Evolutionary conservation across 2,888 invertebrate genomes (phyloP).

Genomic region (Leptopilina syphax): DNA sequence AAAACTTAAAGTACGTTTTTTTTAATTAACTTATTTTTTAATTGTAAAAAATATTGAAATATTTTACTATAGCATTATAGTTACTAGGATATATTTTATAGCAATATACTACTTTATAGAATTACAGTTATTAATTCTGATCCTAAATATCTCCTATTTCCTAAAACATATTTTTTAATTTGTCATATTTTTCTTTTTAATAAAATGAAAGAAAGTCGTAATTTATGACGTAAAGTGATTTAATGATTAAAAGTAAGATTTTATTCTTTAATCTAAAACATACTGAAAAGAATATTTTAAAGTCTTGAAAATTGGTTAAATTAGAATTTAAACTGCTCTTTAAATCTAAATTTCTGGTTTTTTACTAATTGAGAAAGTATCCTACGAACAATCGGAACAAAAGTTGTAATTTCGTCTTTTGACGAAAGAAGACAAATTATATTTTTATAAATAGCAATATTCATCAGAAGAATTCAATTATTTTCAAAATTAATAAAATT

Average conservation of each 20-base stretch:
- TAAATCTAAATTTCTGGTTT: too few relatives aligned
- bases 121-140: constrained; percentile 12
- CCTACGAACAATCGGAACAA: too few relatives aligned
- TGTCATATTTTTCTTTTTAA: background rate
- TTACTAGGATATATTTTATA: constrained; percentile 12
- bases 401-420: too few relatives aligned
- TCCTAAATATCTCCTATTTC: background rate
- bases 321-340: too few relatives aligned
- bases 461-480: too few relatives aligned
- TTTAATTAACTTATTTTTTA: constrained; percentile 6
- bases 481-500: too few relatives aligned
- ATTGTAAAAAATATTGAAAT: background rate
- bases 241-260: background rate
- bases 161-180: background rate
- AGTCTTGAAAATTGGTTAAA: too few relatives aligned
- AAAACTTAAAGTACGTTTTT: constrained; percentile 76
- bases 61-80: constrained; percentile 11
- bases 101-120: constrained; percentile 28
- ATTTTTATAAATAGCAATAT: too few relatives aligned
- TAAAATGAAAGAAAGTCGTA: too few relatives aligned
- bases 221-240: background rate
- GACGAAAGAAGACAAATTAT: too few relatives aligned
- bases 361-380: too few relatives aligned
- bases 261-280: background rate
- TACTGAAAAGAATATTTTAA: too few relatives aligned